Evolutionary conservation across 1,140 invertebrate genomes (phyloP), one percentile per base, ranked within the genome.

Genomic region (Bemisia tabaci): DNA sequence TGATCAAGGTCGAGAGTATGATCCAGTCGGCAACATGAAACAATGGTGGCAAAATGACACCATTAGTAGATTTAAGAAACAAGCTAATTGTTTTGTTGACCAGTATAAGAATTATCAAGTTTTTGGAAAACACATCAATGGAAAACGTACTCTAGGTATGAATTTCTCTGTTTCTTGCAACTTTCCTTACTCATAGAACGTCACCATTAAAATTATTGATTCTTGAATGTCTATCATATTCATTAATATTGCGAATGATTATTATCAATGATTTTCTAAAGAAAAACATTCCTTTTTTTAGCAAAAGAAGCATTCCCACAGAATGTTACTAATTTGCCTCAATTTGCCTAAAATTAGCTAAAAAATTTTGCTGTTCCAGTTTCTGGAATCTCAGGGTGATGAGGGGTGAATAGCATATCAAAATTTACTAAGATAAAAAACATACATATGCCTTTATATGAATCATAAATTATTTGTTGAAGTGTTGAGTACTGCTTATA

Each of bases 1-100:
- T 77, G 94, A 97, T 77, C 92, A 96, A 83, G 95, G 94, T 39
- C 77, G 90, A 63, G 89, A 95, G 75, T 97, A 94, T 76, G 93
- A 97, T 73, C 91, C 91, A 72, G 80, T 89, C 70, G 97, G 97
- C 0, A 99, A 99, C 77, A 79, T 99, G 65, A 86, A 95, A 74
- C 89, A 93, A 67, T 99, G 97, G 97, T 99, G 96, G 97, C 92
- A 96, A 68, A 91, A 96, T 71, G 85, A 86, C 12, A 98, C 95
- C 0, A 94, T 95, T 65, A 83, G 85, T 0, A 86, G 83, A 25
- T 99, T 99, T 75, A 92, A 95, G 72, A 82, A 88, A 60, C 83
- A 91, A 70, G 89, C 94, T 0, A 83, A 94, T 71, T 99, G 97
- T 74, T 89, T 98, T 65, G 85, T 92, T 12, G 84, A 94, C 59